Base-by-base conservation (phyloP, 2,113 vertebrate species). In the Grammomys dolichurus region DNA sequence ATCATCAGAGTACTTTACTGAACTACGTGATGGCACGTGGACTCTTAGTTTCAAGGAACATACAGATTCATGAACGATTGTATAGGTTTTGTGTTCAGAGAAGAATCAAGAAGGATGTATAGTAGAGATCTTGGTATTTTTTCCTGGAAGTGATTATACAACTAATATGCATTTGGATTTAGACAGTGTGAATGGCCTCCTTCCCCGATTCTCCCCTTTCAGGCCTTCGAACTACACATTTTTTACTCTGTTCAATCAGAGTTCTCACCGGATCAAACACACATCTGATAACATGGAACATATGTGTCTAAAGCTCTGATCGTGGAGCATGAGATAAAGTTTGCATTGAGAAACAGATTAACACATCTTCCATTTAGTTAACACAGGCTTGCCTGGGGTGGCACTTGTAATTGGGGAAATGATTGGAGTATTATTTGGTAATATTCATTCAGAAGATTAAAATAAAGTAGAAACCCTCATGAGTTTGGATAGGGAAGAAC, bases 51-150 rank as follows among this genome's bases (percentile, higher is more conserved):
- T 73, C 63, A 60, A 51, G 70, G 16, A 93, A 46, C 67, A 69
- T 1, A 87, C 60, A 95, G 89, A 92, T 89, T 91, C 26, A 24
- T 22, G 85, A 90, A 93, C 22, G 92, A 87, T 13, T 70, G 1
- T 20, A 60, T n/a, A 84, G 9, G 9, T 20, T 46, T 85, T 70
- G 36, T 40, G 0, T 73, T 73, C 19, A 73, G n/a, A 73, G 72
- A 73, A 40, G 19, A 40, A 40, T 16, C n/a, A 40, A 73, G 19
- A 40, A 40, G n/a, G 19, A 73, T 40, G 22, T 22, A 73, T 73
- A 40, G 10, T 40, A 73, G n/a, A 73, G n/a, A 40, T 40, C 72
- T 73, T 73, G 8, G 19, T 40, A 22, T 8, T 73, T 20, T 69
- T 40, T 65, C 72, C 72, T 73, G 19, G 19, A 73, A 40, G 19